phyloP scores from a whole-genome alignment of 2,113 vertebrate genomes.

The Platysteira castanea region DNA sequence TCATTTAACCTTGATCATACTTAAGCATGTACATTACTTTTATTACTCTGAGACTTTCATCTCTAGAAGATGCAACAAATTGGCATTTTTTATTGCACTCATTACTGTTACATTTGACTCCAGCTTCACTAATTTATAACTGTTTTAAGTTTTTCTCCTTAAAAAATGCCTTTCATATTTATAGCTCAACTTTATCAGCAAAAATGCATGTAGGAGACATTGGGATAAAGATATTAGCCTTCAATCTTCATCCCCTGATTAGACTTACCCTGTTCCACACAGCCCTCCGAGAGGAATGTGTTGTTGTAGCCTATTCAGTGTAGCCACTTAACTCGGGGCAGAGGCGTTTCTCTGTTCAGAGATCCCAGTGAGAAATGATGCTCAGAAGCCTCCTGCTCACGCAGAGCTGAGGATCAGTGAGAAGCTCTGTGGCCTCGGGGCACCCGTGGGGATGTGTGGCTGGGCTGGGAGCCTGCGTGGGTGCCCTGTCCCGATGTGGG shows the following conservation, averaged over 20 bases:
- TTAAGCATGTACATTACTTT: neutral
- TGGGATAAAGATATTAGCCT: neutral
- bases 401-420: neutral
- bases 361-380: neutral
- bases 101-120: neutral
- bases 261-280: neutral
- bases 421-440: neutral
- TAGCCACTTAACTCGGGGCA: neutral
- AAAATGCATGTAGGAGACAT: neutral
- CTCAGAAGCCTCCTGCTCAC: neutral
- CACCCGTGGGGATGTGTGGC: accelerated
- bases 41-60: neutral
- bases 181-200: neutral
- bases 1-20: neutral
- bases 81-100: neutral
- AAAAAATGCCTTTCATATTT: neutral
- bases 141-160: neutral
- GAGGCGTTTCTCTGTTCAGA: neutral
- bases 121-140: neutral
- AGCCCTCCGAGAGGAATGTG: neutral
- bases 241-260: neutral
- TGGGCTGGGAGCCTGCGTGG: neutral
- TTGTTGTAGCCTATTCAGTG: neutral
- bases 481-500: neutral
- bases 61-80: neutral